Conservation (phyloP, 2,797 vertebrate genomes). For the Cynopterus sphinx region DNA sequence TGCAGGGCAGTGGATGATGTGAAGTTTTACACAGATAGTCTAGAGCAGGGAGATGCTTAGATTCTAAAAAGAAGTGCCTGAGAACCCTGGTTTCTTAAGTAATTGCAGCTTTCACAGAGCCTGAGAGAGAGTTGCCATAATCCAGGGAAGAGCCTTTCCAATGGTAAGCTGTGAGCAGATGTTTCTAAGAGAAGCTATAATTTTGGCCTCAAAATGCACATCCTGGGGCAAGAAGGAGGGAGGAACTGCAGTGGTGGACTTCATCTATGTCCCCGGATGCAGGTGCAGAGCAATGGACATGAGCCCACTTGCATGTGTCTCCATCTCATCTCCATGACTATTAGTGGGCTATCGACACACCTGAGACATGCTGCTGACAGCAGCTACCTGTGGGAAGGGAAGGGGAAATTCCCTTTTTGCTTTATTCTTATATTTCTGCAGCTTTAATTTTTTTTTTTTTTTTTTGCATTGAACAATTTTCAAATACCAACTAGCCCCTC, state of each 20-base stretch:
- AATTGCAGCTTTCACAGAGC: background rate
- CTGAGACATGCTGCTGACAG: background rate
- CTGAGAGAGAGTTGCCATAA: background rate
- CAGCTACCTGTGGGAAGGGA: background rate
- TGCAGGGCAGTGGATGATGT: background rate
- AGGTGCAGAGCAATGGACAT: background rate
- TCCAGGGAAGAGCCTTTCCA: background rate
- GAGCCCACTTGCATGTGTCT: no score
- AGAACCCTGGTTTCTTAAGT: background rate
- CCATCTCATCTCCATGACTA: background rate
- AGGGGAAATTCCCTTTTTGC: background rate
- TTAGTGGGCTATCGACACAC: fast-evolving
- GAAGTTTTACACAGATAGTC: background rate
- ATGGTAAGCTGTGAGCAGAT: background rate
- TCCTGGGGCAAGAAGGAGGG: background rate
- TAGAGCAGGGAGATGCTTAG: background rate
- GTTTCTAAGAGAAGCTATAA: background rate
- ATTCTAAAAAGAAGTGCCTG: background rate
- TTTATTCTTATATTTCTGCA: background rate
- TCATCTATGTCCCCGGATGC: no score
- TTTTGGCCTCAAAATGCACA: background rate
- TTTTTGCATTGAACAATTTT: background rate
- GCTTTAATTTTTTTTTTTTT: background rate
- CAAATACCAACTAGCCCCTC: no score
- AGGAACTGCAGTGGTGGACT: background rate